phyloP scores from a whole-genome alignment of 2,797 vertebrate genomes.

The Propithecus deckenii region DNA sequence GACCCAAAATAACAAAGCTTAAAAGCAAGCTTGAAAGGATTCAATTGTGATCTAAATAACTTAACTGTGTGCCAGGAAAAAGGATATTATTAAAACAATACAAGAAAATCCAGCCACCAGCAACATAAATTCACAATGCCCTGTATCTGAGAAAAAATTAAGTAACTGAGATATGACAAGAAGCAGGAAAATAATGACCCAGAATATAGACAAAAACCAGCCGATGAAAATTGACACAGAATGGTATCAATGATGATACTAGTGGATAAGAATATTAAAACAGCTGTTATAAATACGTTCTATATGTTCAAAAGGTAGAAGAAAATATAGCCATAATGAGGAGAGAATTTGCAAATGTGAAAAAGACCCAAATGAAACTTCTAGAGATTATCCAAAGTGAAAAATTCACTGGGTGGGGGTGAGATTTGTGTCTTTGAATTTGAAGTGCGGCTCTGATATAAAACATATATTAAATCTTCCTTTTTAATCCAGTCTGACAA shows the following conservation, averaged over 20 bases:
- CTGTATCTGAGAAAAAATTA: neutral
- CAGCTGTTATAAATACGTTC: neutral
- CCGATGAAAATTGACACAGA: neutral
- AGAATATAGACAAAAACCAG: neutral
- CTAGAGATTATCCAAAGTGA: neutral
- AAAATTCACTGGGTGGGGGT: neutral
- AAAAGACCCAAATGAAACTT: neutral
- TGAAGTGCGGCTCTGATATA: neutral
- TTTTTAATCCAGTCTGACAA: neutral
- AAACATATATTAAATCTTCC: neutral
- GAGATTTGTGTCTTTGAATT: neutral
- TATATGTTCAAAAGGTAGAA: neutral
- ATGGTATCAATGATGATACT: neutral
- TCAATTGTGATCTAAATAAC: neutral
- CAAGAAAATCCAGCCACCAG: neutral
- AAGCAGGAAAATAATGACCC: neutral
- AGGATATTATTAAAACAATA: neutral
- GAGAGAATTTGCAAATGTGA: neutral
- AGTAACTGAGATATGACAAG: neutral
- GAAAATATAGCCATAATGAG: neutral
- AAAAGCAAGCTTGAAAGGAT: neutral
- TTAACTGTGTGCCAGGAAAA: neutral
- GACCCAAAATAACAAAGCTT: neutral
- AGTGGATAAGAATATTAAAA: neutral
- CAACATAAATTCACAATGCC: neutral